Conservation (phyloP, 2,888 invertebrate species). For the Drosophila differens region DNA sequence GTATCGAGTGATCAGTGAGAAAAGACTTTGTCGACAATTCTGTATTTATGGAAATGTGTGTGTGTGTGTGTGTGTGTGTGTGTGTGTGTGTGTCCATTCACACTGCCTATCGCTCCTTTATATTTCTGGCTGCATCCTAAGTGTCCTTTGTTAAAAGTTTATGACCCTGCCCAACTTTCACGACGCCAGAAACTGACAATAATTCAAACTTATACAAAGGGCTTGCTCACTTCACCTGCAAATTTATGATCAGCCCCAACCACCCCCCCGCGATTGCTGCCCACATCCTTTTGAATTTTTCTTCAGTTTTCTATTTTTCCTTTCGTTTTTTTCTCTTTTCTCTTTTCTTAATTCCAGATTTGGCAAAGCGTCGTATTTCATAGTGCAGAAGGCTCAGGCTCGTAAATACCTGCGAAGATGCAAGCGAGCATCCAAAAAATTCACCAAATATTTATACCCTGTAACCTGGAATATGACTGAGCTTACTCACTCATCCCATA, state of each 20-base stretch:
- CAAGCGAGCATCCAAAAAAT: constrained; percentile 47
- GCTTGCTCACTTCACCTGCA: constrained; percentile 63
- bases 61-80: constrained; percentile 2
- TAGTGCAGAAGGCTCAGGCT: constrained; percentile 63
- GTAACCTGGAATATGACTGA: background rate
- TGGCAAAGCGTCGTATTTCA: constrained; percentile 59
- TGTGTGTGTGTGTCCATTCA: constrained; percentile 4
- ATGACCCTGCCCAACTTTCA: constrained; percentile 51
- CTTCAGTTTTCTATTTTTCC: constrained; percentile 14
- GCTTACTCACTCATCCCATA: background rate
- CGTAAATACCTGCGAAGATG: constrained; percentile 67
- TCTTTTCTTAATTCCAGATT: constrained; percentile 32
- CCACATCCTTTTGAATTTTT: constrained; percentile 23
- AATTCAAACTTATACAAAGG: constrained; percentile 76
- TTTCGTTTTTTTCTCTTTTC: background rate
- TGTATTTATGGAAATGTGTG: constrained; percentile 3
- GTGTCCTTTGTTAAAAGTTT: constrained; percentile 54
- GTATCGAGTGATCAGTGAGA: constrained; percentile 43
- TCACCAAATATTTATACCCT: constrained; percentile 40
- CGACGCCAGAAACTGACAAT: constrained; percentile 64
- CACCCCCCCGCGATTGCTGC: constrained; percentile 21
- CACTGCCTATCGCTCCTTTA: constrained; percentile 23
- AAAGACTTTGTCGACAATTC: constrained; percentile 38
- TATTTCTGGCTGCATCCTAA: constrained; percentile 37
- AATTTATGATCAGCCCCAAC: constrained; percentile 63